Conservation (phyloP, 2,888 invertebrate genomes). For the Cantharis nigra region DNA sequence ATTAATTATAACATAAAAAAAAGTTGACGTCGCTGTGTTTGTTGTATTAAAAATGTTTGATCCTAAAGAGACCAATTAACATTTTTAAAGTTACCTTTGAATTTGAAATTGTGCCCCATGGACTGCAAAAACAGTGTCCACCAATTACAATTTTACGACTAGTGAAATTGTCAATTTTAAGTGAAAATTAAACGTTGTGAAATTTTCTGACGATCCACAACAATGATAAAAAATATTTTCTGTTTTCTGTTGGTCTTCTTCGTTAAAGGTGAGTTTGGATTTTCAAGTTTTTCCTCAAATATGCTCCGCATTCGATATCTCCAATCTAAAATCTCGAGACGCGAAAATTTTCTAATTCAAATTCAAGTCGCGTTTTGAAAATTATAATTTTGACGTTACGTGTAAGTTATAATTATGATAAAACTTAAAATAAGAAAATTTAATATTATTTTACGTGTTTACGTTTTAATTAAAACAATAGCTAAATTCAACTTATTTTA, state of each 20-base stretch:
- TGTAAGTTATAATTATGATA: background rate
- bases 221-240: background rate
- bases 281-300: background rate
- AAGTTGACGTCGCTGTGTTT: background rate
- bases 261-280: background rate
- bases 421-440: conserved; percentile 2
- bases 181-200: conserved; percentile 16
- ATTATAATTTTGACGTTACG: background rate
- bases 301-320: background rate
- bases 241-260: background rate
- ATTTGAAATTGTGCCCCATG: conserved; percentile 14
- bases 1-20: background rate
- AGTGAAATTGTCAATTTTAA: conserved; percentile 19
- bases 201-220: background rate
- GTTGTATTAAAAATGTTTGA: conserved; percentile 3
- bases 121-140: conserved; percentile 8
- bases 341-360: background rate
- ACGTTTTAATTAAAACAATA: background rate
- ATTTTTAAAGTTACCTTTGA: conserved; percentile 11
- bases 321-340: background rate
- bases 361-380: background rate
- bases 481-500: background rate
- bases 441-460: conserved; percentile 1
- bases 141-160: conserved; percentile 20
- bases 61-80: conserved; percentile 9